Evolutionary conservation across 2,888 invertebrate genomes (phyloP), one percentile per base, ranked within the genome.

Genomic region (Pycnomerus fuliginosus): DNA sequence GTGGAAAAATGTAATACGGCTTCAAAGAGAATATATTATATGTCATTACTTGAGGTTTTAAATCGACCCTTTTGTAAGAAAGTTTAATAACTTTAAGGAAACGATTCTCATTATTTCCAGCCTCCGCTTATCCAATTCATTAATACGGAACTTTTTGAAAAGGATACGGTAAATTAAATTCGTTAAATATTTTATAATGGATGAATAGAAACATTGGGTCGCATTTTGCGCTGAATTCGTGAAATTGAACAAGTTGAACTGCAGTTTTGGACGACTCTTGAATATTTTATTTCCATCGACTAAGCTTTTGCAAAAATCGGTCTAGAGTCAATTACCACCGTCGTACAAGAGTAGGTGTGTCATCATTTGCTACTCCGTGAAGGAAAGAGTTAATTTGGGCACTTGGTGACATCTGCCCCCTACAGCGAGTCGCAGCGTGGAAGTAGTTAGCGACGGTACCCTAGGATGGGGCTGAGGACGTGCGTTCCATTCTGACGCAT

Each of bases 11-110:
- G 56, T 57, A 55, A 62, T 58, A 56, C 52, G 44, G 52, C 58
- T 60, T 62, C 62, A 62, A 62, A 62, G 60, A 37, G 58, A 55
- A 49, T 53, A 44, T 52, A 57, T 55, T 55, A 57, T 53, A 48
- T 54, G 44, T 55, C 55, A 53, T 57, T 53, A 57, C 44, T 29
- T 36, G 35, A 38, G 40, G 31, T 37, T 23, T 27, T 31, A 23
- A 36, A 31, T 40, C 36, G 37, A 44, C 43, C 36, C 44, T 44
- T n/a, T 24, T 28, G 33, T 15, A 28, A 42, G 32, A 33, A 47
- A 47, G 36, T 42, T 42, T 43, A 38, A 36, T 43, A 10, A 32
- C 14, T 47, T 47, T 39, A 37, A 43, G 39, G 42, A 43, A 47
- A 47, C 47, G 47, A 47, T 33, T 25, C 47, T 47, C 47, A 43